Evolutionary conservation across 2,888 invertebrate genomes (phyloP).

Genomic region (Pelosia muscerda): DNA sequence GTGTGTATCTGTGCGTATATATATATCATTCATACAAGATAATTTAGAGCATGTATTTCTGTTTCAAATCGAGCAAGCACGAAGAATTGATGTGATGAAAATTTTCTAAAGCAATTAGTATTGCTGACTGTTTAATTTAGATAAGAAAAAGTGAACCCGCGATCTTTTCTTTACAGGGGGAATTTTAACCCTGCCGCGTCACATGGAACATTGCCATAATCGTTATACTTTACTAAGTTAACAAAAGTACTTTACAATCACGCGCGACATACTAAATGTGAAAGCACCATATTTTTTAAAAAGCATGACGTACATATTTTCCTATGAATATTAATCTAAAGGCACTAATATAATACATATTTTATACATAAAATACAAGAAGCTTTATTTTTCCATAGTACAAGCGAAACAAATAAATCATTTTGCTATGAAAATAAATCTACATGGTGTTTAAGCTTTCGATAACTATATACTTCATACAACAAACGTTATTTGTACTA

Average conservation of each 20-base stretch:
- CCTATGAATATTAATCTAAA: neutral
- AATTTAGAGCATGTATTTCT: neutral
- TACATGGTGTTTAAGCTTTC: neutral
- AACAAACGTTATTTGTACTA: slow-evolving; percentile 34
- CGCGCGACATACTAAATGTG: neutral
- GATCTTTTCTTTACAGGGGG: too few relatives aligned
- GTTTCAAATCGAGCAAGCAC: neutral
- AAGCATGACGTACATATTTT: neutral
- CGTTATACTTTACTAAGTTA: neutral
- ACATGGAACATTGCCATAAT: neutral
- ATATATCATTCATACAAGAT: neutral
- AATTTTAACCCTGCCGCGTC: too few relatives aligned
- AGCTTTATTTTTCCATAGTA: neutral
- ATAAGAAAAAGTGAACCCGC: too few relatives aligned
- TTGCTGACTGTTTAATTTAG: too few relatives aligned
- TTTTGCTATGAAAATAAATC: neutral
- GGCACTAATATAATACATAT: neutral
- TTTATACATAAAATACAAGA: slow-evolving; percentile 5
- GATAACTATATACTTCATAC: slow-evolving; percentile 7
- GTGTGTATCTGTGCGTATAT: neutral
- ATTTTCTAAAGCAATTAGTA: too few relatives aligned
- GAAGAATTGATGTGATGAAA: too few relatives aligned
- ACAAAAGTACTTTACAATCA: neutral
- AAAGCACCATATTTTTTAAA: neutral
- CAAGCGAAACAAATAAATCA: slow-evolving; percentile 1